phyloP scores from a whole-genome alignment of 1,140 invertebrate species.

The Drosophila prosaltans region DNA sequence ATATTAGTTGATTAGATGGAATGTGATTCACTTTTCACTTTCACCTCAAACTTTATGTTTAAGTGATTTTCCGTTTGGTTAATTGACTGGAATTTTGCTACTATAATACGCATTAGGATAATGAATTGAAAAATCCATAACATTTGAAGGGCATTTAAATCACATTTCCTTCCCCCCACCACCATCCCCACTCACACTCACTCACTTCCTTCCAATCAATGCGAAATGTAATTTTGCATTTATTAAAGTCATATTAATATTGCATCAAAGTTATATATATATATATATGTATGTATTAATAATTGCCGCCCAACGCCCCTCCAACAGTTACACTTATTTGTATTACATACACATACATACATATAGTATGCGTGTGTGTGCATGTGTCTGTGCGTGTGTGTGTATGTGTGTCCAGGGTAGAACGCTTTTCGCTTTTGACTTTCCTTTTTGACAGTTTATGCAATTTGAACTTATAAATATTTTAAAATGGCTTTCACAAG shows the following conservation, averaged over 20 bases:
- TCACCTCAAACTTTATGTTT: too few relatives aligned
- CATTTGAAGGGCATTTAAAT: background rate
- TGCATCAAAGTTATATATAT: slow-evolving; percentile 21
- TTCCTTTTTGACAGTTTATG: slow-evolving; percentile 23
- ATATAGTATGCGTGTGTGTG: too few relatives aligned
- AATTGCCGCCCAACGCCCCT: background rate
- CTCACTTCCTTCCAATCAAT: background rate
- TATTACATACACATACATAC: slow-evolving; percentile 23
- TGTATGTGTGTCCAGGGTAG: slow-evolving; percentile 41
- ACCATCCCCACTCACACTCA: too few relatives aligned
- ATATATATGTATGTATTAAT: background rate
- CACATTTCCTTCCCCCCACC: background rate
- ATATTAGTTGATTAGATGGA: too few relatives aligned
- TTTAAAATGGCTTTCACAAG: slow-evolving; percentile 64
- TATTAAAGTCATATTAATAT: slow-evolving; percentile 40
- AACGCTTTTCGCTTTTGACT: background rate
- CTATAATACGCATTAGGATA: background rate
- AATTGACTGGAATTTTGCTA: background rate
- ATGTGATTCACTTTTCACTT: too few relatives aligned
- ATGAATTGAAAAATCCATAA: background rate
- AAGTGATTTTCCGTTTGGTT: background rate
- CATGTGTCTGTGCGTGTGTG: background rate
- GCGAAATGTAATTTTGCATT: background rate
- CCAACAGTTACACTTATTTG: slow-evolving; percentile 15
- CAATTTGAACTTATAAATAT: slow-evolving; percentile 66